A percentile compares a stretch with the other conserved stretches of the same genome.
phyloP scores from a whole-genome alignment of 2,888 invertebrate species.

The Scotopteryx bipunctaria region DNA sequence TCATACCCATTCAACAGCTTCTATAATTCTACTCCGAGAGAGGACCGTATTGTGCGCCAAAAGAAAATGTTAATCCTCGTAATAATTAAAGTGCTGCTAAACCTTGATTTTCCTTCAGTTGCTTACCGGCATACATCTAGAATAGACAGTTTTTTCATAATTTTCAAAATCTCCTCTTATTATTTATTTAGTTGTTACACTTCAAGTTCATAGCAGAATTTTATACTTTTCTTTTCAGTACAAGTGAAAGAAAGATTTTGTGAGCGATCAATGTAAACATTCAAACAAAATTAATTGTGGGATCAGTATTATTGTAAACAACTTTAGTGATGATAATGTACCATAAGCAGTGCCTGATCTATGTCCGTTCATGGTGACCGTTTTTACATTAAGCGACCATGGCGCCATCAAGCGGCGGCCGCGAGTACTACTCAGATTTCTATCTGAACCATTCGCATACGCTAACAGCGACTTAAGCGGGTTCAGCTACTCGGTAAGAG shows the following conservation, averaged over 20 bases:
- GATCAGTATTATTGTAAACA: slow-evolving; percentile 3
- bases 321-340: slow-evolving; percentile 20
- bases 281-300: background rate
- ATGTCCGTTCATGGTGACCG: slow-evolving; percentile 86
- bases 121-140: slow-evolving; percentile 57
- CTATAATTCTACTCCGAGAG: slow-evolving; percentile 36
- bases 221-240: too few relatives aligned
- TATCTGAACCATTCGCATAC: slow-evolving; percentile 59
- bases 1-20: background rate
- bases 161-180: slow-evolving; percentile 4
- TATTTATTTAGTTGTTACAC: background rate
- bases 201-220: too few relatives aligned
- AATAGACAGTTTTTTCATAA: slow-evolving; percentile 48
- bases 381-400: slow-evolving; percentile 85
- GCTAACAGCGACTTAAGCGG: slow-evolving; percentile 46
- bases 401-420: slow-evolving; percentile 84
- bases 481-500: slow-evolving; percentile 78
- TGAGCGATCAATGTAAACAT: slow-evolving; percentile 21
- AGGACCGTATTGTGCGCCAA: slow-evolving; percentile 65
- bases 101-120: slow-evolving; percentile 76
- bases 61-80: slow-evolving; percentile 79
- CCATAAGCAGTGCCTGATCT: slow-evolving; percentile 45
- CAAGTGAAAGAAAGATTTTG: slow-evolving; percentile 2
- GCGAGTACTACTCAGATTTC: slow-evolving; percentile 73
- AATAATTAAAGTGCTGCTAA: slow-evolving; percentile 72